Evolutionary conservation across 2,113 vertebrate species (phyloP), one percentile per base, ranked within the genome.

Genomic region (Phainopepla nitens): DNA sequence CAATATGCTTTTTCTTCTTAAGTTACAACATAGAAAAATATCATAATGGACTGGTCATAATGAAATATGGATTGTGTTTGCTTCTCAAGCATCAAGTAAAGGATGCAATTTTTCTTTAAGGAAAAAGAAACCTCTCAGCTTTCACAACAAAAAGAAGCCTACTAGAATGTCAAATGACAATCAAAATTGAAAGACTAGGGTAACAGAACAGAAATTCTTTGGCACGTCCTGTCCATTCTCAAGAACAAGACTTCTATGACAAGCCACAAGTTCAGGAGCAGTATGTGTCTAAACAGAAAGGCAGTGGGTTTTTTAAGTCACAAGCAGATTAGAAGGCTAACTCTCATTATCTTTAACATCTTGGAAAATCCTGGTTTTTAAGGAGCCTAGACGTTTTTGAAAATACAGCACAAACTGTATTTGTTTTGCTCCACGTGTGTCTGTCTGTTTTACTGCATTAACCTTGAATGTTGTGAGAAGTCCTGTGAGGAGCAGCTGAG

Each of bases 271-370:
- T 80, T 92, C 71, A 82, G 41, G 57, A 81, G 42, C 12, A 79
- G 31, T 33, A 82, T 0, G 0, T 51, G 54, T 28, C 76, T 71
- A 44, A 90, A 81, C 7, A 92, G 64, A 88, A 77, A 90, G 35
- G 39, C 7, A 70, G 62, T 29, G 27, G 51, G 93, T 83, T 87
- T 83, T 90, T 83, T 54, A 94, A 87, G 47, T 58, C 47, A 66
- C 58, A 95, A 90, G 56, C 64, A 92, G 91, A 92, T 89, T 80
- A 92, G 51, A 62, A 89, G 33, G 49, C 54, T 93, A 93, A 95
- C 51, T 89, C 44, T 35, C 65, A 83, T 92, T 69, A 77, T 66
- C 68, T 86, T 72, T 53, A 90, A 75, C 1, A 0, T 89, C 53
- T 47, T 70, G 68, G 61, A 92, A 93, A 88, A 90, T 78, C 66